A percentile compares a stretch with the other conserved stretches of the same genome.
phyloP scores from a whole-genome alignment of 2,113 vertebrate species.

The Tinamus guttatus region DNA sequence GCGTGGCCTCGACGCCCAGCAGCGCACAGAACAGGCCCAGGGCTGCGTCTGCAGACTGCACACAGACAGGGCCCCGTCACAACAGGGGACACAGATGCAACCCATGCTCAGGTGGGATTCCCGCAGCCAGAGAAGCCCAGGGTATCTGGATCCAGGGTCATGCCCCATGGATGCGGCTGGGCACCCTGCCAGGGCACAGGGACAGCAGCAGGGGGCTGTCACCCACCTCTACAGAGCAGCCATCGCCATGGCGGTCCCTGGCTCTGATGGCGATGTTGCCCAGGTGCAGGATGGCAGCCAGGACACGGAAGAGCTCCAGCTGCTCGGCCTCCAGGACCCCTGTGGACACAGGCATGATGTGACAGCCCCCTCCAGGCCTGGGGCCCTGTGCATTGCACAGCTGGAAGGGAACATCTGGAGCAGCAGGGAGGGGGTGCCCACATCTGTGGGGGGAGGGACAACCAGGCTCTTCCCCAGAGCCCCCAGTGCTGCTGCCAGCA shows the following conservation, averaged over 20 bases:
- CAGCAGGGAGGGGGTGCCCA: no score
- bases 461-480: background rate
- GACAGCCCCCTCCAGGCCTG: background rate
- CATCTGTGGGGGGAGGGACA: background rate
- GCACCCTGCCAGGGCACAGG: background rate
- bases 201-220: background rate
- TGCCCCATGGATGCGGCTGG: background rate
- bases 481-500: no score
- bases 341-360: background rate
- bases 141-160: background rate
- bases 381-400: background rate
- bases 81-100: no score
- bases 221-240: constrained; percentile 75
- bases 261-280: constrained; percentile 78
- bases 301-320: constrained; percentile 82
- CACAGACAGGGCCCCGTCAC: background rate
- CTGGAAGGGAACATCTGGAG: rapidly evolving
- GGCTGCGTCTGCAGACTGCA: constrained; percentile 70
- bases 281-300: constrained; percentile 82
- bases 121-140: background rate
- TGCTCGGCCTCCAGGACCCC: constrained; percentile 80
- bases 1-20: constrained; percentile 75
- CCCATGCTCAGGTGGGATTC: rapidly evolving
- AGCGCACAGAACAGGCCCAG: constrained; percentile 78
- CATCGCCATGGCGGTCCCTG: constrained; percentile 72